Conservation (phyloP, 1,140 invertebrate species). For the Ceratina australensis region DNA sequence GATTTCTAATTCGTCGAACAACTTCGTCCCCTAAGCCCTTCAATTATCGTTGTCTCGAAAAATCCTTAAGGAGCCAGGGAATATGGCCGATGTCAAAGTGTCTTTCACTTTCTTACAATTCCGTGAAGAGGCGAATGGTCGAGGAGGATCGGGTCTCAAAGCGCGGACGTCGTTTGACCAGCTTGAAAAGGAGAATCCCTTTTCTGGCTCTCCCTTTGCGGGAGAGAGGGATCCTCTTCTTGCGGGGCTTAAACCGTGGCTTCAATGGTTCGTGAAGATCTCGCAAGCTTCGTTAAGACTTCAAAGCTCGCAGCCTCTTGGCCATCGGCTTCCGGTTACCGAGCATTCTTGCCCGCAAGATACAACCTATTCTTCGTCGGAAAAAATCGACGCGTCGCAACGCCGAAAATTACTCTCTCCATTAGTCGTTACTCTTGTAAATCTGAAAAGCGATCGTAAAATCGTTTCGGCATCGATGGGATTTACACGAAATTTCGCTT, state of each 20-base stretch:
- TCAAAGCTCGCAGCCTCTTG: slow-evolving; percentile 49
- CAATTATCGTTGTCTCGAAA: too few species aligned
- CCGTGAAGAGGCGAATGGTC: not conserved
- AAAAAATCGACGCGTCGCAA: too few species aligned
- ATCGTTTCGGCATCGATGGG: too few species aligned
- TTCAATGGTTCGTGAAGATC: slow-evolving; percentile 55
- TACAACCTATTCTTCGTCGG: too few species aligned
- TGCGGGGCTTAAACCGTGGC: slow-evolving; percentile 35
- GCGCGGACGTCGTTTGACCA: too few species aligned
- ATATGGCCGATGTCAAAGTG: not conserved
- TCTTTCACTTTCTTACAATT: not conserved
- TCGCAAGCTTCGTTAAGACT: slow-evolving; percentile 59
- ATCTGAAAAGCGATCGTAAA: too few species aligned
- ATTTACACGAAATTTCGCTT: not conserved
- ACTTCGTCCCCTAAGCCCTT: too few species aligned
- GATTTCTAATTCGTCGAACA: too few species aligned
- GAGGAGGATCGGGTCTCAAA: not conserved
- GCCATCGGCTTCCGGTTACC: slow-evolving; percentile 43
- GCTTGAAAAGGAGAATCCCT: slow-evolving; percentile 2
- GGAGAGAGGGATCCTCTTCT: not conserved
- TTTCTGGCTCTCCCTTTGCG: not conserved
- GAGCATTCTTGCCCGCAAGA: slow-evolving; percentile 10
- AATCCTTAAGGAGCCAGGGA: too few species aligned
- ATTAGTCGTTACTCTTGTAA: too few species aligned
- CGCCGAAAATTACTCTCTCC: too few species aligned